These are phyloP conservation scores for Macrophya alboannulata DNA, from an alignment of 2,888 invertebrate species.

Conservation along the genomic window DNA sequence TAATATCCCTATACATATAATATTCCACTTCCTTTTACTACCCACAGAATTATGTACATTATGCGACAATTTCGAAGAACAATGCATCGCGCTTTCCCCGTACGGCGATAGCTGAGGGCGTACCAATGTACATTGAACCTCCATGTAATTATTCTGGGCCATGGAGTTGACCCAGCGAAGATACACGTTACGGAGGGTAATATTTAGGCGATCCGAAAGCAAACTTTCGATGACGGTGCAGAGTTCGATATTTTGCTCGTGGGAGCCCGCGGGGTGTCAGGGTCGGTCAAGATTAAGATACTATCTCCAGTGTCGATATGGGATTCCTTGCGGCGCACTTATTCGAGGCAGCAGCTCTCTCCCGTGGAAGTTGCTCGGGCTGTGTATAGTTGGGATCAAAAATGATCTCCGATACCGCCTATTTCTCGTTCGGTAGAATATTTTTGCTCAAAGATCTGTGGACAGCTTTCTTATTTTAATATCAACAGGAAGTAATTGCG, in stretches of 20 bases:
- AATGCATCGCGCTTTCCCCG: slow-evolving; percentile 31
- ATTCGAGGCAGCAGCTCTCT: slow-evolving; percentile 39
- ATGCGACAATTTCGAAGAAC: slow-evolving; percentile 27
- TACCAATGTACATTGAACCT: background rate
- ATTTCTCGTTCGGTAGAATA: background rate
- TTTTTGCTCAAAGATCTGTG: background rate
- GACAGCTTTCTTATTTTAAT: slow-evolving; percentile 6
- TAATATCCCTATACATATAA: background rate
- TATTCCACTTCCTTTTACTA: background rate
- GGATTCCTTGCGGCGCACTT: slow-evolving; percentile 52
- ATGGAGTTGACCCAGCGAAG: background rate
- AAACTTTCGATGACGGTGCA: slow-evolving; percentile 40
- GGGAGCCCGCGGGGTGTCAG: slow-evolving; percentile 47
- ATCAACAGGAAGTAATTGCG: background rate
- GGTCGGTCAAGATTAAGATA: slow-evolving; percentile 54
- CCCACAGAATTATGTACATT: background rate
- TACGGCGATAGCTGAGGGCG: background rate
- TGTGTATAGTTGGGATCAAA: slow-evolving; percentile 20
- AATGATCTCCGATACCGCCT: background rate
- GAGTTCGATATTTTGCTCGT: slow-evolving; percentile 46
- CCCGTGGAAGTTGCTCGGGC: background rate
- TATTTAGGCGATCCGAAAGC: slow-evolving; percentile 25
- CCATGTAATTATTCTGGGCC: slow-evolving; percentile 21
- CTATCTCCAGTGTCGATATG: slow-evolving; percentile 45
- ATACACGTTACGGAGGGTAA: background rate